Evolutionary conservation across 2,113 vertebrate species (phyloP).

Genomic region (Xyliphius kryptos): DNA sequence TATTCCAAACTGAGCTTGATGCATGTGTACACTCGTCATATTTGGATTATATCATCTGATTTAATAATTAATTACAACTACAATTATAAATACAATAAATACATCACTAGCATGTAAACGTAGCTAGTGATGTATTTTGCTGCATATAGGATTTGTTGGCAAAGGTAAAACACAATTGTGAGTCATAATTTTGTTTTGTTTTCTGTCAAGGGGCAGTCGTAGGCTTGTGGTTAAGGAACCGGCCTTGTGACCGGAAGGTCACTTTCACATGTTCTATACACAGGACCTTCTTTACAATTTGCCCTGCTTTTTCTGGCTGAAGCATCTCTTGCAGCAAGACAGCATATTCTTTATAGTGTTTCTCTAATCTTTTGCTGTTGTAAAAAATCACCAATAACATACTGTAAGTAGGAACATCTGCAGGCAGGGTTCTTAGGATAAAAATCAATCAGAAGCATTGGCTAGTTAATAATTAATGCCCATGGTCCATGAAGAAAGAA

Average conservation of each 20-base stretch:
- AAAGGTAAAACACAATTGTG: background rate
- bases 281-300: constrained; percentile 13
- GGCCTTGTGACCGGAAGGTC: too few species aligned
- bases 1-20: too few species aligned
- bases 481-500: background rate
- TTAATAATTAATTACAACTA: too few species aligned
- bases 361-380: constrained; percentile 3
- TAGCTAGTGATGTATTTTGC: too few species aligned
- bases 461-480: constrained; percentile 7
- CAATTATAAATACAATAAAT: too few species aligned
- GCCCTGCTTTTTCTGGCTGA: constrained; percentile 5
- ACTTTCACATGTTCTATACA: constrained; percentile 24
- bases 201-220: too few species aligned
- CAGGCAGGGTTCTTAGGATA: background rate
- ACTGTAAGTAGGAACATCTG: background rate
- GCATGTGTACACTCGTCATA: too few species aligned
- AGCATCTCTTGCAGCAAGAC: background rate
- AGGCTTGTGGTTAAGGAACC: too few species aligned
- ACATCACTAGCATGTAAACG: too few species aligned
- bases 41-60: too few species aligned
- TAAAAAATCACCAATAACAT: background rate
- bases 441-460: constrained; percentile 7
- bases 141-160: too few species aligned
- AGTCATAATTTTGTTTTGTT: constrained; percentile 16
- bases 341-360: constrained; percentile 15